These are phyloP conservation scores for Subanguina moxae DNA, from an alignment of 1,140 invertebrate species.

Conservation along the genomic window DNA sequence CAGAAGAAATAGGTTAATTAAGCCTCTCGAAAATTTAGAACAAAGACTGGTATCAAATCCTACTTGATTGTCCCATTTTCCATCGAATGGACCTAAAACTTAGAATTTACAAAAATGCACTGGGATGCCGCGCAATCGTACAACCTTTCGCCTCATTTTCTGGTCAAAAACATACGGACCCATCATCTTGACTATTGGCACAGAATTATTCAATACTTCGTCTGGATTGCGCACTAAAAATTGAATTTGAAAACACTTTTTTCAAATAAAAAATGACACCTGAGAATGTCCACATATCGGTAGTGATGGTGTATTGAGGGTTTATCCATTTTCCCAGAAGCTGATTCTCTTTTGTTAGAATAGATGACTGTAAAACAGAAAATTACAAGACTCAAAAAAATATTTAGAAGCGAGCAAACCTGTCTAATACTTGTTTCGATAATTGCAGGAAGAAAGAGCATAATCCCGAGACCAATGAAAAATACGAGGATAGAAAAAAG, in stretches of 20 bases:
- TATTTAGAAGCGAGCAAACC: constrained; percentile 23
- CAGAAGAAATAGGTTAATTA: neutral
- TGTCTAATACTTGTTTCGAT: constrained; percentile 49
- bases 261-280: too few relatives aligned
- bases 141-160: constrained; percentile 18
- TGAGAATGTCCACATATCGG: constrained; percentile 54
- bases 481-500: constrained; percentile 45
- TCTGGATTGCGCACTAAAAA: constrained; percentile 52
- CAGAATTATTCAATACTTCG: constrained; percentile 42
- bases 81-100: constrained; percentile 38
- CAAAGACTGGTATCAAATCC: too few relatives aligned
- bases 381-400: neutral
- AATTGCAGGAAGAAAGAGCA: constrained; percentile 40
- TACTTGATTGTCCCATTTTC: constrained; percentile 51
- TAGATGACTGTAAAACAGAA: constrained; percentile 45
- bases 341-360: constrained; percentile 37
- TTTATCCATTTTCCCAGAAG: constrained; percentile 53
- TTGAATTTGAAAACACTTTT: too few relatives aligned
- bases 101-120: constrained; percentile 4
- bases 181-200: constrained; percentile 31
- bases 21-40: constrained; percentile 39
- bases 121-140: neutral
- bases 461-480: constrained; percentile 33
- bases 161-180: constrained; percentile 58
- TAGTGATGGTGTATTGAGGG: constrained; percentile 49